Evolutionary conservation across 1,140 invertebrate genomes (phyloP), one percentile per base, ranked within the genome.

Genomic region (Cardiocondyla obscurior): DNA sequence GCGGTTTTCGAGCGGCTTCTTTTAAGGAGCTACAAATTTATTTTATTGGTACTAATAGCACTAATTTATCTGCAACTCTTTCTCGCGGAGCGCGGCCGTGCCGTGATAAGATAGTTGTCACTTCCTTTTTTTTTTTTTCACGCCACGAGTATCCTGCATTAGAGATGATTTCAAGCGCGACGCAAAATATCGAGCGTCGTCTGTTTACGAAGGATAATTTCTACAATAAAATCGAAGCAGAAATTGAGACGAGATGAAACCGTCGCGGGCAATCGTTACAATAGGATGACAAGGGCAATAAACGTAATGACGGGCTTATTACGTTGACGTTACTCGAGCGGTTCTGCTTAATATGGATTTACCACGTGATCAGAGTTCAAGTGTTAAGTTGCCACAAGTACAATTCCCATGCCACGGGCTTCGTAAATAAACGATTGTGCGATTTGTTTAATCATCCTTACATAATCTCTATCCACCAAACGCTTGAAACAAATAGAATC

Each of bases 321-420:
- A 87, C 74, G 65, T 55, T 69, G 64, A 83, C 70, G 79, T 85
- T 76, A 85, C 57, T 85, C 46, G 39, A 87, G 82, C 57, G 72
- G 73, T 83, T 39, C 79, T 83, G 60, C 53, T 57, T 70, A 82
- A 69, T 46, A 53, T 57, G 64, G 73, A 77, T 82, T 88, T 85
- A 81, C 51, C 49, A 58, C 46, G 62, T 74, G 89, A 87, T 86
- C 86, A 86, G 88, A 83, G 91, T 91, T 90, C 89, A 91, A 92
- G 81, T 91, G 88, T 91, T 90, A 89, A 91, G 84, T 89, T 86
- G 82, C 82, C 85, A 90, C 82, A 89, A 90, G 74, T 87, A 83
- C 64, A 36, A 14, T 81, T 85, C 33, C 55, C 81, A 39, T 62
- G 12, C 62, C n/a, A n/a, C n/a, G n/a, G n/a, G n/a, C n/a, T n/a